Conservation (phyloP, 2,888 invertebrate species). For the Dasysyrphus tricinctus region DNA sequence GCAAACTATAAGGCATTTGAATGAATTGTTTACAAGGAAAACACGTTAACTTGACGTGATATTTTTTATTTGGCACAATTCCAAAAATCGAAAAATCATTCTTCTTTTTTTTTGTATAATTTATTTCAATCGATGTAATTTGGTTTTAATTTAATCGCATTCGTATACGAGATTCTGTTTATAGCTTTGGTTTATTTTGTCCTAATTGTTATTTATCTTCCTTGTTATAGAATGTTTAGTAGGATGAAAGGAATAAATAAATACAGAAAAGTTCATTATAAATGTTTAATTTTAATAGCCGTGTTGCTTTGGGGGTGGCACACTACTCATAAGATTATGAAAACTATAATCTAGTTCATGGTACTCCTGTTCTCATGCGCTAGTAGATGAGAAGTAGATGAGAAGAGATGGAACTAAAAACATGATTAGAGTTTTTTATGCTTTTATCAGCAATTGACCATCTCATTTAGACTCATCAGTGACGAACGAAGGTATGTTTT, state of each 20-base stretch:
- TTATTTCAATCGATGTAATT: conserved; percentile 28
- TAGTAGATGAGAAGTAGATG: too few species aligned
- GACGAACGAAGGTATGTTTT: too few species aligned
- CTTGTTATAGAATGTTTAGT: neutral
- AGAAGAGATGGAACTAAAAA: too few species aligned
- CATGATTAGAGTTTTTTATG: too few species aligned
- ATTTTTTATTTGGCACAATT: conserved; percentile 38
- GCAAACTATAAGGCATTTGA: conserved; percentile 24
- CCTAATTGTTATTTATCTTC: conserved; percentile 14
- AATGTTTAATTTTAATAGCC: too few species aligned
- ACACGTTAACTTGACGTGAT: conserved; percentile 69
- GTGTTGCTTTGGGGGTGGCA: too few species aligned
- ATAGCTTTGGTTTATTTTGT: neutral
- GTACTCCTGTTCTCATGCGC: too few species aligned
- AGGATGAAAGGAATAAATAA: neutral
- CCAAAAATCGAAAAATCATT: conserved; percentile 43
- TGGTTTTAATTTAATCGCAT: neutral
- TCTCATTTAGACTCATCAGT: too few species aligned
- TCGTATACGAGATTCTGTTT: neutral
- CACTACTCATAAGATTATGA: too few species aligned
- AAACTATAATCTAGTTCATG: too few species aligned
- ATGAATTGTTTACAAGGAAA: conserved; percentile 23
- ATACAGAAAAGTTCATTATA: neutral
- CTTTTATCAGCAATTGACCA: too few species aligned
- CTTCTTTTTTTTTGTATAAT: conserved; percentile 10